These are phyloP conservation scores for Serinus canaria DNA, from an alignment of 2,113 vertebrate genomes.

Conservation along the genomic window DNA sequence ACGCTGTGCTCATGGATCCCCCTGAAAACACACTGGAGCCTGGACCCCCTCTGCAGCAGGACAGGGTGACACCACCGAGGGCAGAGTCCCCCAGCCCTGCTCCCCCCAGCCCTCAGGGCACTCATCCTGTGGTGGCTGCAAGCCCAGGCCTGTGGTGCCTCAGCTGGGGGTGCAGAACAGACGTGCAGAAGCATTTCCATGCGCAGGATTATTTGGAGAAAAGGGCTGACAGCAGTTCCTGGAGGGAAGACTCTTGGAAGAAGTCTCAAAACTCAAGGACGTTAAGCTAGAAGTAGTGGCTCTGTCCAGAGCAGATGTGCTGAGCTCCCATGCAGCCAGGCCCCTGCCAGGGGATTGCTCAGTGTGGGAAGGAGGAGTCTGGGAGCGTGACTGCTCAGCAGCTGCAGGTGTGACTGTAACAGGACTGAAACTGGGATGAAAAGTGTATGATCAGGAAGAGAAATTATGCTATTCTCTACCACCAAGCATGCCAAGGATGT, in stretches of 20 bases:
- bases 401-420: background rate
- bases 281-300: background rate
- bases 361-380: fast-evolving
- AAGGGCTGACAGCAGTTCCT: background rate
- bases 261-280: background rate
- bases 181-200: background rate
- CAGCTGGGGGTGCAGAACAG: background rate
- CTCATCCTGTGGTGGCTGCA: background rate
- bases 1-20: background rate
- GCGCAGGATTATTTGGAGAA: background rate
- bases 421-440: background rate
- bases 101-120: background rate
- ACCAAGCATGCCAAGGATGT: background rate
- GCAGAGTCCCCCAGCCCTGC: background rate
- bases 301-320: background rate
- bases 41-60: background rate
- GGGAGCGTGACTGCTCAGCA: fast-evolving
- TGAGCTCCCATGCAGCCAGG: background rate
- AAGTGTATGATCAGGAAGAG: background rate
- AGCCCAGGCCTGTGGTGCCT: background rate
- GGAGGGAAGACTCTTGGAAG: background rate
- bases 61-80: background rate
- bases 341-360: background rate
- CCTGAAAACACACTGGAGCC: fast-evolving
- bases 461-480: background rate